These are phyloP conservation scores for Ceratina calcarata DNA, from an alignment of 1,140 invertebrate genomes.

Conservation along the genomic window DNA sequence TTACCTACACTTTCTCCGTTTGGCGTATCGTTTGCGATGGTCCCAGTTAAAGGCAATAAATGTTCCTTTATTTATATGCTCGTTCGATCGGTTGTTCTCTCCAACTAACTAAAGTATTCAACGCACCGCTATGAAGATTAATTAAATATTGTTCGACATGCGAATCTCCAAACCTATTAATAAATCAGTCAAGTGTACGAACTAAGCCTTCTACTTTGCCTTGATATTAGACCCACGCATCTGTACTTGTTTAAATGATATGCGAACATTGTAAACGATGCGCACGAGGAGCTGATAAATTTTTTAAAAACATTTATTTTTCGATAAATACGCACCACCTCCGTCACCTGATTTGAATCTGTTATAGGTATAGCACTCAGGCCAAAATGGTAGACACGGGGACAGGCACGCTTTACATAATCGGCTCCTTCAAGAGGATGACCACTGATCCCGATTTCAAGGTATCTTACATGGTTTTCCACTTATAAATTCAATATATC, in stretches of 20 bases:
- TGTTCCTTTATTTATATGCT: no score
- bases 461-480: conserved; percentile 72
- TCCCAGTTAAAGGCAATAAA: no score
- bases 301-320: no score
- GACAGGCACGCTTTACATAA: conserved; percentile 87
- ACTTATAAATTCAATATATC: background rate
- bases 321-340: background rate
- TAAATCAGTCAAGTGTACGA: background rate
- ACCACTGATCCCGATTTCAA: conserved; percentile 87
- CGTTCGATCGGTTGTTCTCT: background rate
- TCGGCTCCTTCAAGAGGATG: conserved; percentile 90
- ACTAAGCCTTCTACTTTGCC: background rate
- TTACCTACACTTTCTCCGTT: no score
- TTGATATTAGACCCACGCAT: no score
- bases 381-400: conserved; percentile 90
- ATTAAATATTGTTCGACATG: background rate
- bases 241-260: no score
- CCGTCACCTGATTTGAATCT: background rate
- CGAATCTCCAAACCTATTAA: background rate
- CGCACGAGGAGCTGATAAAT: no score
- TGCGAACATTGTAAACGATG: no score
- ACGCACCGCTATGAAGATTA: background rate
- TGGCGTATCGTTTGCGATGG: no score
- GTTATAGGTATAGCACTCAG: conserved; percentile 86
- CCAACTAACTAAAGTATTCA: background rate